phyloP scores from a whole-genome alignment of 2,113 vertebrate species.

The Podiceps cristatus region DNA sequence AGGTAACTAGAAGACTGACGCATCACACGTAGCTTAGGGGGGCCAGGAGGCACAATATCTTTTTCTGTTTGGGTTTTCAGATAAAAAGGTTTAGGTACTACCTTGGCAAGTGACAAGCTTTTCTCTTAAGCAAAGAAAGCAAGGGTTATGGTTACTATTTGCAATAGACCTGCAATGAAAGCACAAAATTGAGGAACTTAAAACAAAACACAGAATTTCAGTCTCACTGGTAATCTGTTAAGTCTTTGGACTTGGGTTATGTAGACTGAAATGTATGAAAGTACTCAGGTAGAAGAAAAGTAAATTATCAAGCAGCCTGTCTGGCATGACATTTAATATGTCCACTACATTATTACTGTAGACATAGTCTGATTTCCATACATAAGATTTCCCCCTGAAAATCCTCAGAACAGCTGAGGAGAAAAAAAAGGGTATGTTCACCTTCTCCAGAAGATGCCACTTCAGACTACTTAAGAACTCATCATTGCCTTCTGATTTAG shows the following conservation, averaged over 20 bases:
- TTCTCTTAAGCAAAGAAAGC: neutral
- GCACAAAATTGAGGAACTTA: neutral
- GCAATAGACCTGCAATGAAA: neutral
- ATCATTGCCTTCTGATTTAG: neutral
- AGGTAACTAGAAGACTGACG: neutral
- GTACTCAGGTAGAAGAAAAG: neutral
- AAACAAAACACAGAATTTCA: neutral
- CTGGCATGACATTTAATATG: neutral
- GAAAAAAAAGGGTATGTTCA: neutral
- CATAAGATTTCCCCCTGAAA: neutral
- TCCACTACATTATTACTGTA: neutral
- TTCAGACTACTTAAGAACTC: neutral
- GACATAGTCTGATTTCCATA: neutral
- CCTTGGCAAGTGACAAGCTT: neutral
- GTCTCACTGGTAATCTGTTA: neutral
- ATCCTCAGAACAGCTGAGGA: neutral
- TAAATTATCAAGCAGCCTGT: neutral
- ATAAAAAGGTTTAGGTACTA: neutral
- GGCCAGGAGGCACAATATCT: rapidly evolving
- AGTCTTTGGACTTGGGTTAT: neutral
- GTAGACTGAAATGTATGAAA: neutral
- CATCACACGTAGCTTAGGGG: neutral
- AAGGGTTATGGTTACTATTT: neutral
- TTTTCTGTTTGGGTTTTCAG: neutral
- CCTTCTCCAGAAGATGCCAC: neutral